A percentile compares a stretch with the other conserved stretches of the same genome.
Conservation (phyloP, 2,797 vertebrate genomes). For the Trichosurus vulpecula region DNA sequence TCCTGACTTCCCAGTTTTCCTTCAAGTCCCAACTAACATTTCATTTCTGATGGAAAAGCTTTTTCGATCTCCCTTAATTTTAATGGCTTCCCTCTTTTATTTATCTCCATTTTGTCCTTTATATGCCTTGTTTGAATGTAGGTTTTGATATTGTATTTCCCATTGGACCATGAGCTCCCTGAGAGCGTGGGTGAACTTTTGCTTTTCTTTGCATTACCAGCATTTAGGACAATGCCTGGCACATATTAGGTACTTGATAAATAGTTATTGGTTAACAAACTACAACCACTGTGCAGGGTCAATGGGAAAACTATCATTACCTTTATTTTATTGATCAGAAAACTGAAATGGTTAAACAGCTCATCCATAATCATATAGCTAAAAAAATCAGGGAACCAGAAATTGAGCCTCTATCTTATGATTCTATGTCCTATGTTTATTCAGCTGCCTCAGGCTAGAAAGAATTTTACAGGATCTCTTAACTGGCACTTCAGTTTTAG, state of each 20-base stretch:
- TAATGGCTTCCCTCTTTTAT: neutral
- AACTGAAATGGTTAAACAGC: neutral
- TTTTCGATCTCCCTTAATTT: neutral
- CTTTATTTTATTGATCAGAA: neutral
- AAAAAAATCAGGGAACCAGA: neutral
- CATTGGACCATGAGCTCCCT: neutral
- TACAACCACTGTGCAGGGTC: neutral
- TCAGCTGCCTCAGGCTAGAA: neutral
- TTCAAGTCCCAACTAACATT: neutral
- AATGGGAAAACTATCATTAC: neutral
- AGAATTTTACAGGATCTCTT: neutral
- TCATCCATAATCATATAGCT: neutral
- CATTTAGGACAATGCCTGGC: neutral
- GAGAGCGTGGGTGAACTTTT: neutral
- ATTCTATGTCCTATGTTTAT: neutral
- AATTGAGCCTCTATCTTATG: neutral
- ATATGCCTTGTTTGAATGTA: neutral
- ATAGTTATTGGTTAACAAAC: neutral
- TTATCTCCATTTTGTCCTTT: neutral
- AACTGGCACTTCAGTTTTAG: neutral
- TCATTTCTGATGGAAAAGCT: neutral
- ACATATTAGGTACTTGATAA: neutral
- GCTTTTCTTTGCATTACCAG: neutral
- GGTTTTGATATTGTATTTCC: neutral
- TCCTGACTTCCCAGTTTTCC: neutral